These are phyloP conservation scores for Steinernema khuongi DNA, from an alignment of 1,140 invertebrate genomes.

Conservation along the genomic window DNA sequence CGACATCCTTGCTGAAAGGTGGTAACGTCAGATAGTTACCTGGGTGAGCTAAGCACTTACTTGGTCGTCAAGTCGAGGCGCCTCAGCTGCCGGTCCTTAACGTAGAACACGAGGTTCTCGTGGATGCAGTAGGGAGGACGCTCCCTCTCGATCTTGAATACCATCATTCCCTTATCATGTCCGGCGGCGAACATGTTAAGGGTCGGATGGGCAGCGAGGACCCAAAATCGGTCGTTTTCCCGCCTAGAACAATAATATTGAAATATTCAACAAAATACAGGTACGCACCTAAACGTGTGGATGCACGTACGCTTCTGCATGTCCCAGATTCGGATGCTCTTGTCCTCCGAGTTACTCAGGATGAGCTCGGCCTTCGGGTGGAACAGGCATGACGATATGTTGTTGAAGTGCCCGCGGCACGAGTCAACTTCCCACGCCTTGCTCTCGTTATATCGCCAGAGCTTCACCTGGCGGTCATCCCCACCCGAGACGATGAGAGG, in stretches of 20 bases:
- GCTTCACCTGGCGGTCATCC: constrained; percentile 91
- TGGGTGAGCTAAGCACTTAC: constrained; percentile 30
- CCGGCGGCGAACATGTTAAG: constrained; percentile 70
- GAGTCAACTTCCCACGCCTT: constrained; percentile 99
- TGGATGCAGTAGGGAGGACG: constrained; percentile 88
- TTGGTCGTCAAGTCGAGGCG: constrained; percentile 80
- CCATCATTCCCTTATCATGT: constrained; percentile 87
- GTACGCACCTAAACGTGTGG: constrained; percentile 74
- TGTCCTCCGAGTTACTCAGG: constrained; percentile 94
- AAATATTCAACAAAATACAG: constrained; percentile 1
- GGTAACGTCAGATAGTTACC: neutral
- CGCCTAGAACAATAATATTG: constrained; percentile 61
- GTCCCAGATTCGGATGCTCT: constrained; percentile 96
- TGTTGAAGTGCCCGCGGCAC: constrained; percentile 97
- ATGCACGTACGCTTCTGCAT: constrained; percentile 94
- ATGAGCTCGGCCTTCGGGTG: constrained; percentile 94
- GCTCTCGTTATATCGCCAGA: constrained; percentile 97
- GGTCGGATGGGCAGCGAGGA: constrained; percentile 77
- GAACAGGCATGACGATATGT: constrained; percentile 94
- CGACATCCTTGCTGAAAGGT: constrained; percentile 74
- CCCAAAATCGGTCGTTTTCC: constrained; percentile 95
- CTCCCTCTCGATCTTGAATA: constrained; percentile 83
- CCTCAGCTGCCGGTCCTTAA: constrained; percentile 85
- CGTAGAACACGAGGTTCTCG: constrained; percentile 87
- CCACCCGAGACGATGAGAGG: constrained; percentile 93